These are phyloP conservation scores for Phthorimaea operculella DNA, from an alignment of 1,140 invertebrate genomes.

Conservation along the genomic window DNA sequence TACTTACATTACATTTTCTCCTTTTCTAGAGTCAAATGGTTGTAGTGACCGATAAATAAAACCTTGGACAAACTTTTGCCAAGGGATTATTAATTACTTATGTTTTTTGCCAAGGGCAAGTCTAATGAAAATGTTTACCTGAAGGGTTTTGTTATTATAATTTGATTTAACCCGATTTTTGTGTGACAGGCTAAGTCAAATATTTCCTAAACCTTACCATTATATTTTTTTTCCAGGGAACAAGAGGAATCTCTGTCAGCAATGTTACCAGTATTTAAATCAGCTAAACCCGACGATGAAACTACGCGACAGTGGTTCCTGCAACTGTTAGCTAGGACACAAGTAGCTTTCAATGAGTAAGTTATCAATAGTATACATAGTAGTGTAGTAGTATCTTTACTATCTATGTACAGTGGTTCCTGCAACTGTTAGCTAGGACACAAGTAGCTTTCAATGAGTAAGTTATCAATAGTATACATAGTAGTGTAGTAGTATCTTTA, in stretches of 20 bases:
- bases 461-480: background rate
- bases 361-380: slow-evolving; percentile 11
- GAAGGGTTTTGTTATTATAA: too few species aligned
- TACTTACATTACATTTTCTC: too few species aligned
- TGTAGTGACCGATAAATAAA: too few species aligned
- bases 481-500: background rate
- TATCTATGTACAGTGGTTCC: background rate
- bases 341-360: slow-evolving; percentile 65
- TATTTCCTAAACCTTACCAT: too few species aligned
- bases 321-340: slow-evolving; percentile 68
- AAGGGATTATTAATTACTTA: too few species aligned
- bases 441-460: background rate
- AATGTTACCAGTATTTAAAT: slow-evolving; percentile 43
- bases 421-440: background rate
- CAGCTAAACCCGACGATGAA: slow-evolving; percentile 28
- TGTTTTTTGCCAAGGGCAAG: too few species aligned
- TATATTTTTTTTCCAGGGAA: slow-evolving; percentile 42
- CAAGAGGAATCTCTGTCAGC: slow-evolving; percentile 58
- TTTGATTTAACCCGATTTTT: too few species aligned
- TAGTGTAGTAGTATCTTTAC: background rate
- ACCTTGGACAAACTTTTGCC: too few species aligned
- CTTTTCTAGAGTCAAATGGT: too few species aligned
- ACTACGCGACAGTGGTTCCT: slow-evolving; percentile 62
- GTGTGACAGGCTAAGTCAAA: too few species aligned
- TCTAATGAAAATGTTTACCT: too few species aligned